Conservation (phyloP, 2,113 vertebrate genomes). For the Notarius lentiginosus region DNA sequence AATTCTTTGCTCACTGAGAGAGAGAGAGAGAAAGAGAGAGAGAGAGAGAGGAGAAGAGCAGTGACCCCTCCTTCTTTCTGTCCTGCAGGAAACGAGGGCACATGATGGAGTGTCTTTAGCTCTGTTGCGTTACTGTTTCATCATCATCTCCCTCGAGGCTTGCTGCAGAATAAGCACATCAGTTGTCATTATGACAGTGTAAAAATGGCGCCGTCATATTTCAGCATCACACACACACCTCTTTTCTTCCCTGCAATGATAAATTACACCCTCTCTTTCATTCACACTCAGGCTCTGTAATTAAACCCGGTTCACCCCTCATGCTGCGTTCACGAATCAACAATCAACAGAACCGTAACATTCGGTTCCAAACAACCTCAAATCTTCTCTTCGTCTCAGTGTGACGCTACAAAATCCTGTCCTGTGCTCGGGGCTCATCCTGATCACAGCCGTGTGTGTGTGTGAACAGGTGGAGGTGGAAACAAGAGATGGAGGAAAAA, state of each 20-base stretch:
- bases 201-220: conserved; percentile 23
- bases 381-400: background rate
- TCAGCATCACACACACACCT: background rate
- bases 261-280: background rate
- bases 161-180: conserved; percentile 21
- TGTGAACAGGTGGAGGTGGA: background rate
- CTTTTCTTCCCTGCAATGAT: background rate
- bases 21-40: conserved; percentile 15
- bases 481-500: background rate
- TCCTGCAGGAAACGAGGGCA: conserved; percentile 25
- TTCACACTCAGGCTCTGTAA: background rate
- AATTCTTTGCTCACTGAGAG: background rate
- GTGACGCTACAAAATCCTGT: background rate
- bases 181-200: conserved; percentile 11
- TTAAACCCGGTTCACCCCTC: background rate
- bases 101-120: conserved; percentile 18
- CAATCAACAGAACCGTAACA: background rate
- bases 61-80: conserved; percentile 10
- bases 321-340: background rate
- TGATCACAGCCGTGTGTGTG: background rate
- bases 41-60: conserved; percentile 8
- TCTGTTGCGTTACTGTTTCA: conserved; percentile 32
- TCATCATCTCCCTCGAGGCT: conserved; percentile 26
- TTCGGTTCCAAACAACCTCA: background rate
- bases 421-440: background rate